Conservation (phyloP, 2,888 invertebrate species). For the Erpobdella octoculata region DNA sequence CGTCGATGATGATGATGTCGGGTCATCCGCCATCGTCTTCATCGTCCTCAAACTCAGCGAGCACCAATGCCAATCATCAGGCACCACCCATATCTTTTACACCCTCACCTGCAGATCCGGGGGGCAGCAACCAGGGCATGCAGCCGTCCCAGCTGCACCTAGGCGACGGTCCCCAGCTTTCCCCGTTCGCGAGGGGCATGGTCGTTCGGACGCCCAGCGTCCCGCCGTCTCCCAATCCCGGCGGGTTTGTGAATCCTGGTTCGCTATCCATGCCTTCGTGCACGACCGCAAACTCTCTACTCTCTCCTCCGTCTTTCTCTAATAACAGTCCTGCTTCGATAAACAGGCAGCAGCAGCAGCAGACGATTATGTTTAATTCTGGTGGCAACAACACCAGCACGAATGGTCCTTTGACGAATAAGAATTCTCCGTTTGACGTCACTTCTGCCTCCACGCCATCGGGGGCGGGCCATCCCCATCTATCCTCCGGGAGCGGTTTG, state of each 20-base stretch:
- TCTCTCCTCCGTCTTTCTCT: slow-evolving; percentile 8
- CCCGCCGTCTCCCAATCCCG: slow-evolving; percentile 10
- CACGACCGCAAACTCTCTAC: neutral
- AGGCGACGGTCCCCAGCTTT: slow-evolving; percentile 6
- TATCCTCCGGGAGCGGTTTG: neutral
- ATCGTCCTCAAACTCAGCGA: neutral
- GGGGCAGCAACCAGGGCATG: neutral
- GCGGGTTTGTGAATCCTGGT: neutral
- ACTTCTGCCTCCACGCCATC: neutral
- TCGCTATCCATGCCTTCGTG: neutral
- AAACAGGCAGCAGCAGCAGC: slow-evolving; percentile 17
- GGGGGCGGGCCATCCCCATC: slow-evolving; percentile 3
- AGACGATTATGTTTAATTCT: neutral
- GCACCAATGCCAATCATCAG: neutral
- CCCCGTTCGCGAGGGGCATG: slow-evolving; percentile 4
- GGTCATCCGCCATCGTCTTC: neutral
- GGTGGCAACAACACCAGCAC: neutral
- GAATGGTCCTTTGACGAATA: neutral
- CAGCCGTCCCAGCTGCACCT: slow-evolving; percentile 9
- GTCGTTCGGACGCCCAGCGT: slow-evolving; percentile 6
- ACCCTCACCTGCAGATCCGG: slow-evolving; percentile 24
- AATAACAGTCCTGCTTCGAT: slow-evolving; percentile 19
- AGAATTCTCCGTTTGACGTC: slow-evolving; percentile 4
- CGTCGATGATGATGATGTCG: neutral
- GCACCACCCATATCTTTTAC: slow-evolving; percentile 23